A percentile compares a stretch with the other conserved stretches of the same genome.
Conservation (phyloP, 2,113 vertebrate genomes). For the Rousettus leschenaultii region DNA sequence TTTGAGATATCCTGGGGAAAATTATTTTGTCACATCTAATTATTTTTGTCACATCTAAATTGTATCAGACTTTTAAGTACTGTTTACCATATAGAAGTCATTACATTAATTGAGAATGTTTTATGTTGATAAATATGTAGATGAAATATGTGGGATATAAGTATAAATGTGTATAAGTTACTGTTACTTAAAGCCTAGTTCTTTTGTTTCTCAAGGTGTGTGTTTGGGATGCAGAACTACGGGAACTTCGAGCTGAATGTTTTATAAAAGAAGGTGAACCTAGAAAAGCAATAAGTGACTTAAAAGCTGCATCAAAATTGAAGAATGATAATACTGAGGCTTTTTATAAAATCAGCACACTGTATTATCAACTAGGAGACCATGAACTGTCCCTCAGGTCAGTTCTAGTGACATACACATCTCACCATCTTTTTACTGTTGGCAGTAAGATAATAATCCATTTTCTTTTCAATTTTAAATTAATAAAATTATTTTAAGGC, state of each 20-base stretch:
- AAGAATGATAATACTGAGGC: conserved; percentile 97
- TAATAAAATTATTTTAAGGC: neutral
- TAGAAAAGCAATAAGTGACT: conserved; percentile 95
- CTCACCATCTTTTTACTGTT: neutral
- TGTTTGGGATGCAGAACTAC: conserved; percentile 93
- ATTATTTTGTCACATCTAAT: neutral
- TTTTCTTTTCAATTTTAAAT: neutral
- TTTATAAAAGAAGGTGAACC: conserved; percentile 93
- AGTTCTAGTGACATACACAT: conserved; percentile 49
- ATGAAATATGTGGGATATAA: neutral
- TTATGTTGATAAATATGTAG: neutral
- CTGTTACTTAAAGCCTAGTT: conserved; percentile 64
- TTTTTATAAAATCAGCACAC: conserved; percentile 95
- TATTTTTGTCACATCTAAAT: conserved; percentile 13
- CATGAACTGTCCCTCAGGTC: conserved; percentile 96
- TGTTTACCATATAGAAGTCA: neutral
- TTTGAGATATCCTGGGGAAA: neutral
- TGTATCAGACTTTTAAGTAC: neutral
- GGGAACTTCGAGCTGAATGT: conserved; percentile 96
- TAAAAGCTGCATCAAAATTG: conserved; percentile 95
- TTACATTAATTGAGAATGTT: neutral
- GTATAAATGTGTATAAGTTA: neutral
- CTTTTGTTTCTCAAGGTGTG: conserved; percentile 90
- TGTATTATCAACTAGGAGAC: conserved; percentile 96
- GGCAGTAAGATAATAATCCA: neutral